Evolutionary conservation across 2,113 vertebrate genomes (phyloP).

Genomic region (Chloebia gouldiae): DNA sequence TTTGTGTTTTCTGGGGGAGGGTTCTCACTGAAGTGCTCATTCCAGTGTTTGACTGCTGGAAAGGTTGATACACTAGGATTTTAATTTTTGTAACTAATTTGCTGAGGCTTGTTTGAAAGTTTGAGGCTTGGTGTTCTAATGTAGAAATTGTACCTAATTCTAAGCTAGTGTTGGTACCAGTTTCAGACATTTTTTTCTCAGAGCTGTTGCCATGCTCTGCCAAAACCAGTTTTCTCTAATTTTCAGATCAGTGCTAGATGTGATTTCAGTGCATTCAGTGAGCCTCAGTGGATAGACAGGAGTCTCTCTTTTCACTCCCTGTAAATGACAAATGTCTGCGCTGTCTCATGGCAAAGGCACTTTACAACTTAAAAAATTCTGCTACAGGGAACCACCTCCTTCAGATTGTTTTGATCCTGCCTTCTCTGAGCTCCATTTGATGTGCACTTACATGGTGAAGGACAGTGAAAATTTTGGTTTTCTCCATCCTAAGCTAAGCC

Average conservation of each 20-base stretch:
- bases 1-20: accelerated
- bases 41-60: neutral
- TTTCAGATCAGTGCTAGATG: neutral
- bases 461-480: neutral
- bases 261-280: neutral
- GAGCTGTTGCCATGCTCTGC: neutral
- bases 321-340: neutral
- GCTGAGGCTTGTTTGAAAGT: neutral
- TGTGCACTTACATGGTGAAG: neutral
- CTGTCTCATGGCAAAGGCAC: neutral
- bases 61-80: neutral
- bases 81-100: neutral
- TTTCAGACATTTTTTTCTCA: neutral
- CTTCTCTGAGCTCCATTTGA: neutral
- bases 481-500: neutral
- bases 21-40: neutral
- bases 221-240: neutral
- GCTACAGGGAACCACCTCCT: neutral
- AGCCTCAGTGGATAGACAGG: neutral
- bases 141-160: neutral
- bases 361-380: neutral
- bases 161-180: neutral
- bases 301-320: neutral
- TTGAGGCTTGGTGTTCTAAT: neutral
- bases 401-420: neutral